Evolutionary conservation across 2,113 vertebrate genomes (phyloP), one percentile per base, ranked within the genome.

Genomic region (Macrotus californicus): DNA sequence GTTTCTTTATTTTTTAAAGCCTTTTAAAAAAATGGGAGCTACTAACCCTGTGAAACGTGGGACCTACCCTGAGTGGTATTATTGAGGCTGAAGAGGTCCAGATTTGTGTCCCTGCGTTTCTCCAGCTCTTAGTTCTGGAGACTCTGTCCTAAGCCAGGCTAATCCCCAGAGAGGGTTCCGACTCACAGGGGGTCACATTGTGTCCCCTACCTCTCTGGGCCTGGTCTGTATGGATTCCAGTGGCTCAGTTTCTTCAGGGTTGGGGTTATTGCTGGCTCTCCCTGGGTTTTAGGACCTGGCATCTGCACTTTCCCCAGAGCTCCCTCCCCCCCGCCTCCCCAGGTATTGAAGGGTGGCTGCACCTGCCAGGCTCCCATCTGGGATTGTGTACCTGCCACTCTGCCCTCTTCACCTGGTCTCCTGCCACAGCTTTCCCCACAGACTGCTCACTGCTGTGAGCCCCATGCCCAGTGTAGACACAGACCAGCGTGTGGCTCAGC

Each of bases 151-250:
- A 50, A 67, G 8, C 29, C 66, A 59, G 43, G 81, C 12, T 34
- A 21, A 39, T n/a, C 31, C 46, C 41, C 1, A 72, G 14, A 46
- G 31, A 52, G 22, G 50, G n/a, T 75, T 67, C 34, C n/a, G 54
- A 10, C 8, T 52, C 12, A 48, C 39, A 11, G 26, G 36, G 59
- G 5, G 9, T 1, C n/a, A 1, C 8, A 21, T 41, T 4, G 0
- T 12, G 2, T 18, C 22, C n/a, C 29, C 11, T 41, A 18, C 13
- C 5, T 39, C n/a, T 50, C 54, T 48, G 10, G 39, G 10, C 22
- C 31, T 46, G 1, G 2, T 54, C 11, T 77, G 46, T 46, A 31
- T 21, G 14, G 3, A 29, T 64, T 29, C 46, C 52, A 26, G 21
- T 52, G 24, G 29, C 19, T 15, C 14, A 3, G 13, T 81, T 41